Conservation (phyloP, 1,140 invertebrate genomes). For the Bombus ignitus region DNA sequence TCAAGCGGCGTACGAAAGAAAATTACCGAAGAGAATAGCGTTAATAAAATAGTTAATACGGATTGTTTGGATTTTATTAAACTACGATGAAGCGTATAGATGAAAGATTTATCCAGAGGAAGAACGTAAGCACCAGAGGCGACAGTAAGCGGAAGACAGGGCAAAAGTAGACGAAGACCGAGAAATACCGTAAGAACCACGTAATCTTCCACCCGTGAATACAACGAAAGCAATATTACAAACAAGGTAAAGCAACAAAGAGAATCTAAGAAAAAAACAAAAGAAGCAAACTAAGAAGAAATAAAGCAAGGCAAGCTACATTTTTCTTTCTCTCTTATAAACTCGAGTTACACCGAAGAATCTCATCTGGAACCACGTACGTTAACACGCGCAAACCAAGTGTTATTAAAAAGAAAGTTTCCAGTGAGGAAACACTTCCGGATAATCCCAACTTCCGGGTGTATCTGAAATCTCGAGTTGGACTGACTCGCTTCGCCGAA, state of each 20-base stretch:
- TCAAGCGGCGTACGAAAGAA: neutral
- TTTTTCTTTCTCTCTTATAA: neutral
- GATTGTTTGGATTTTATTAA: neutral
- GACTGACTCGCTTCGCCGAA: slow-evolving; percentile 49
- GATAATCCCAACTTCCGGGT: neutral
- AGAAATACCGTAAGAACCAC: neutral
- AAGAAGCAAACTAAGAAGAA: slow-evolving; percentile 24
- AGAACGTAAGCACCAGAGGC: neutral
- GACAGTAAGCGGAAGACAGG: neutral
- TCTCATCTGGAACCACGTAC: neutral
- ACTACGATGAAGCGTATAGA: neutral
- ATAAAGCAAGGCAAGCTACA: slow-evolving; percentile 28
- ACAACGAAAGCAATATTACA: slow-evolving; percentile 83
- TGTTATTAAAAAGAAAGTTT: neutral
- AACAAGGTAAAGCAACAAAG: slow-evolving; percentile 76
- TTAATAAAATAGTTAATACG: neutral
- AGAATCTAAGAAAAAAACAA: slow-evolving; percentile 26
- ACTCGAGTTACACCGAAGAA: neutral
- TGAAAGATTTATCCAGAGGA: neutral
- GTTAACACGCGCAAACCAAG: neutral
- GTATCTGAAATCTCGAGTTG: neutral
- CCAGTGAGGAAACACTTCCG: neutral
- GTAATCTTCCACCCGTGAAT: slow-evolving; percentile 78
- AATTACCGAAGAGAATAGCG: no score
- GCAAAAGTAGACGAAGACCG: neutral